Conservation (phyloP, 2,113 vertebrate genomes). For the Cercocebus atys region DNA sequence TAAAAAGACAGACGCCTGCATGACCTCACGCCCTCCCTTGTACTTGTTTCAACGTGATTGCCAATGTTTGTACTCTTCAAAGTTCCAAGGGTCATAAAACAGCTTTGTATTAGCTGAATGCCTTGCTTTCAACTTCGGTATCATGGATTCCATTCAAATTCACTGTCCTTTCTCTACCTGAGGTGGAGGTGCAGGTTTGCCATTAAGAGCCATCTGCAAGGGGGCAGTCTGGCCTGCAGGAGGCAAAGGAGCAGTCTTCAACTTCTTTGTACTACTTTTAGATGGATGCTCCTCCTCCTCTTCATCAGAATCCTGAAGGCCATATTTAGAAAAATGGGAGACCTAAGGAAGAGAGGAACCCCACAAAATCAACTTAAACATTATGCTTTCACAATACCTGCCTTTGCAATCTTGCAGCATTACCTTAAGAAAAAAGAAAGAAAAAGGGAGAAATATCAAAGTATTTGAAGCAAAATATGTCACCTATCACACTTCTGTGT, state of each 20-base stretch:
- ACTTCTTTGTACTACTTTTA: slow-evolving; percentile 92
- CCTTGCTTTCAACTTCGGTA: slow-evolving; percentile 70
- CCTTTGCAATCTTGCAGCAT: not conserved
- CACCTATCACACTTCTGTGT: not conserved
- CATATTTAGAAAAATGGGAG: slow-evolving; percentile 97
- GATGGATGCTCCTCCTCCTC: slow-evolving; percentile 90
- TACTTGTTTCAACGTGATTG: slow-evolving; percentile 5
- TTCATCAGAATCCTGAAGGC: slow-evolving; percentile 95
- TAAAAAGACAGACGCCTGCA: slow-evolving; percentile 39
- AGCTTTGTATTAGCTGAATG: slow-evolving; percentile 73
- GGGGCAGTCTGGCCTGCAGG: slow-evolving; percentile 81
- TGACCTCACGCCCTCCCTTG: slow-evolving; percentile 49
- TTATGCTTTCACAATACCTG: not conserved
- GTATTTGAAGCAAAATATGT: not conserved
- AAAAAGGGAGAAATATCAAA: not conserved
- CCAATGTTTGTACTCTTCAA: slow-evolving; percentile 62
- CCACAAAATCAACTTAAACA: slow-evolving; percentile 31
- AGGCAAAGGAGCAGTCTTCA: slow-evolving; percentile 87
- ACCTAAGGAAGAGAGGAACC: slow-evolving; percentile 85
- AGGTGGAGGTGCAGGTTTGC: slow-evolving; percentile 85
- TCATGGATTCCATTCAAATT: slow-evolving; percentile 63
- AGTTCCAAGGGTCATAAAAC: slow-evolving; percentile 60
- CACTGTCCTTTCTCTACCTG: slow-evolving; percentile 89
- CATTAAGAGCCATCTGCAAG: slow-evolving; percentile 87
- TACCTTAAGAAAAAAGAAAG: not conserved